These are phyloP conservation scores for Myotis davidii DNA, from an alignment of 2,113 vertebrate genomes.

Conservation along the genomic window DNA sequence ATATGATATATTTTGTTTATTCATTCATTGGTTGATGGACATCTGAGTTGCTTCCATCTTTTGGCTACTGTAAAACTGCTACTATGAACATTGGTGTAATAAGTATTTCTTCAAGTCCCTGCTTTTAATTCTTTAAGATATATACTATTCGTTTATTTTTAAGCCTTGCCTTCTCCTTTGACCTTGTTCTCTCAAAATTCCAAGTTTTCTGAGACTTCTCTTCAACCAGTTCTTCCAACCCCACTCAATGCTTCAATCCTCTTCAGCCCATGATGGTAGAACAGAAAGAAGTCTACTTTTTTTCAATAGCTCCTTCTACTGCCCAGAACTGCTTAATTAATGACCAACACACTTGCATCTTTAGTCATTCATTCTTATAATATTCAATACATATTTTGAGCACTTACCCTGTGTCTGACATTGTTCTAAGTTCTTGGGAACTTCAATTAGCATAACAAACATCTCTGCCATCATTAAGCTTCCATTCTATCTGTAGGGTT, in stretches of 20 bases:
- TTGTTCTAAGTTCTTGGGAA: background rate
- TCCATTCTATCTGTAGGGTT: background rate
- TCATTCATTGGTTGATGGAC: background rate
- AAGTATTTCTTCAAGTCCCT: background rate
- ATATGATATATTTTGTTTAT: background rate
- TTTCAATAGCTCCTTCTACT: background rate
- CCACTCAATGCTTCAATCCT: background rate
- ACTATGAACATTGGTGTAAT: background rate
- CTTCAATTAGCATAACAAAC: background rate
- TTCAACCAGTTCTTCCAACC: background rate
- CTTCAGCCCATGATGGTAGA: background rate
- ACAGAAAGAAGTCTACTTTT: background rate
- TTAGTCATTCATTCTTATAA: background rate
- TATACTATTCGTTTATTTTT: background rate
- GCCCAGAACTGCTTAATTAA: background rate
- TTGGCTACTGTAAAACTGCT: background rate
- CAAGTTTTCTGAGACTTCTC: background rate
- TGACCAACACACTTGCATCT: background rate
- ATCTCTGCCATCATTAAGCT: background rate
- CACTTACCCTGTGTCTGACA: background rate
- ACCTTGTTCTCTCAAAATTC: background rate
- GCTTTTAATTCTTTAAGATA: conserved; percentile 1
- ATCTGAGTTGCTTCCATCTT: background rate
- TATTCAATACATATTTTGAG: background rate
- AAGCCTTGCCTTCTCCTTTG: background rate